Evolutionary conservation across 2,888 invertebrate species (phyloP).

Genomic region (Chrysolina haemoptera): DNA sequence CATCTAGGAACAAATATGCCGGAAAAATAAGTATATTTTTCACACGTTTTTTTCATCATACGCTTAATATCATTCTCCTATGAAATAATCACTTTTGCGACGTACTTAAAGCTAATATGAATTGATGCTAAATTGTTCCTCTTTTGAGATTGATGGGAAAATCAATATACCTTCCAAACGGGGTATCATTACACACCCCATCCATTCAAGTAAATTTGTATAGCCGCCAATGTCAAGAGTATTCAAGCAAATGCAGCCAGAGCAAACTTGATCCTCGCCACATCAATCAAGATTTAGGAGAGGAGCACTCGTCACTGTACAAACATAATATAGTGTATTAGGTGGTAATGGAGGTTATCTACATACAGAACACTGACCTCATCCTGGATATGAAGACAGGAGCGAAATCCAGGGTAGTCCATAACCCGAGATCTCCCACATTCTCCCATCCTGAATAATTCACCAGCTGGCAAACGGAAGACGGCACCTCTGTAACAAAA

Average conservation of each 20-base stretch:
- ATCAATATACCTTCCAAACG: background rate
- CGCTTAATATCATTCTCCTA: no score
- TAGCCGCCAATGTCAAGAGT: conserved; percentile 4
- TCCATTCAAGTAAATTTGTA: background rate
- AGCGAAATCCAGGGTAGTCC: conserved; percentile 70
- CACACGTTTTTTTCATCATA: no score
- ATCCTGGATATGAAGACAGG: conserved; percentile 71
- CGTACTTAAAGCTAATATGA: no score
- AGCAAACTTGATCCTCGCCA: background rate
- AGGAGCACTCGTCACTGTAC: conserved; percentile 8
- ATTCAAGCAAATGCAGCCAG: background rate
- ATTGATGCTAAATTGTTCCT: no score
- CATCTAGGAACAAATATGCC: no score
- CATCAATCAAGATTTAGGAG: conserved; percentile 17
- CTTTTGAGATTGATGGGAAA: no score
- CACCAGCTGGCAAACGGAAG: no score
- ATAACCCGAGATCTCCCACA: conserved; percentile 69
- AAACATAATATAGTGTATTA: conserved; percentile 17
- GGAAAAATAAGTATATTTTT: no score
- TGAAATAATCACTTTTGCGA: no score
- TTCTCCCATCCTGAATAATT: conserved; percentile 71
- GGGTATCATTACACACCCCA: background rate
- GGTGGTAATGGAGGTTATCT: conserved; percentile 7
- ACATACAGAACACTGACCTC: conserved; percentile 65
- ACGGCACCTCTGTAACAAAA: no score